A percentile compares a stretch with the other conserved stretches of the same genome.
Conservation (phyloP, 92 coral and sea anemone species). For the Meandrina meandrites region DNA sequence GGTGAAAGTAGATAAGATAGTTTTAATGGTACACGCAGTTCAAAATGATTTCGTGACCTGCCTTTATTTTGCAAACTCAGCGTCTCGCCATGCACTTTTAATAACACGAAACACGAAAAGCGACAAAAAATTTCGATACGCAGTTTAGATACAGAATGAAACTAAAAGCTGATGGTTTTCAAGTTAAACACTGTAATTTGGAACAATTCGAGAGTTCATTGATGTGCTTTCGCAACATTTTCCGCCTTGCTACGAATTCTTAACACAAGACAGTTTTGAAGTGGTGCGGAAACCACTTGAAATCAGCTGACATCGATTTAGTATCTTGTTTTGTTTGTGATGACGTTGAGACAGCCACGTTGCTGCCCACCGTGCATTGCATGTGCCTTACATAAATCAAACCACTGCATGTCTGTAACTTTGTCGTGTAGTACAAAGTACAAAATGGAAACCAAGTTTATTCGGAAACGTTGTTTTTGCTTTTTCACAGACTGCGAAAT, state of each 20-base stretch:
- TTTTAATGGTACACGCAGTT: background rate
- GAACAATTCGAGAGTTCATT: background rate
- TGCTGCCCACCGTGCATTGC: no score
- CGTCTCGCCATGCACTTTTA: background rate
- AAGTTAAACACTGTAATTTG: background rate
- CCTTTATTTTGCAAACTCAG: slow-evolving; percentile 6
- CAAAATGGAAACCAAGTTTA: background rate
- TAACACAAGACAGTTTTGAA: background rate
- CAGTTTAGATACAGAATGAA: background rate
- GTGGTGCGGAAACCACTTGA: slow-evolving; percentile 7
- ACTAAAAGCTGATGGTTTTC: background rate
- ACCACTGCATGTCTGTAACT: background rate
- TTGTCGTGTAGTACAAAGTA: background rate
- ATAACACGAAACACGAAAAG: background rate
- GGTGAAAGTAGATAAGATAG: background rate
- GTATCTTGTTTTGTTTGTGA: background rate
- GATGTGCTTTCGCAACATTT: background rate
- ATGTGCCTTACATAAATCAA: background rate
- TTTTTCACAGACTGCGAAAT: background rate
- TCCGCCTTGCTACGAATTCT: background rate
- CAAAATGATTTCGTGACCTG: background rate
- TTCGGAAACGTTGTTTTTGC: background rate
- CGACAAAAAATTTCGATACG: no score
- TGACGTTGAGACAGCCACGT: no score
- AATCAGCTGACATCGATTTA: background rate